Evolutionary conservation across 2,113 vertebrate genomes (phyloP).

Genomic region (Cyprinodon brontotheroides): DNA sequence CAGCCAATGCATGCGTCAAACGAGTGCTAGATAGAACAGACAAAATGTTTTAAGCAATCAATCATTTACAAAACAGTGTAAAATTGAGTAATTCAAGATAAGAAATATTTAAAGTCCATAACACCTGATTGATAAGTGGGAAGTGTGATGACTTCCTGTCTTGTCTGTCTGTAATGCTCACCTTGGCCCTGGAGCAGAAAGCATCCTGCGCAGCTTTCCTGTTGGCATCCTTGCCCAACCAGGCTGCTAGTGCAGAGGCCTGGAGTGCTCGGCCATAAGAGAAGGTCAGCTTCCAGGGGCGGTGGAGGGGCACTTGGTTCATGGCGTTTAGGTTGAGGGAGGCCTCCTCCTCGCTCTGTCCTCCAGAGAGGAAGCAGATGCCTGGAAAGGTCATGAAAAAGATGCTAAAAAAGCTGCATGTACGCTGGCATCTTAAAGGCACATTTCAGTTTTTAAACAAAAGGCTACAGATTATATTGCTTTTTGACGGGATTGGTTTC

Average conservation of each 20-base stretch:
- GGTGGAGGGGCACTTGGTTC: conserved; percentile 87
- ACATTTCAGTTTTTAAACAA: background rate
- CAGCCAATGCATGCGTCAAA: conserved; percentile 34
- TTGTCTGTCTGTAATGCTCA: conserved; percentile 39
- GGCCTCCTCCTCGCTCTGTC: conserved; percentile 97
- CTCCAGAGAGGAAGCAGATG: conserved; percentile 96
- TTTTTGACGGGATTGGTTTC: background rate
- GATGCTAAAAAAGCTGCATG: background rate
- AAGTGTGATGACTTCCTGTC: background rate
- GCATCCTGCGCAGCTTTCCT: conserved; percentile 88
- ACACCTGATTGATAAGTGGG: background rate
- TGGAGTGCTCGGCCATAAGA: conserved; percentile 95
- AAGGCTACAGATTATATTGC: background rate
- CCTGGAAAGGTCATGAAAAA: conserved; percentile 73
- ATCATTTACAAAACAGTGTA: conserved; percentile 54
- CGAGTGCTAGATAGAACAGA: conserved; percentile 14
- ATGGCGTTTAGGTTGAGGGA: conserved; percentile 93
- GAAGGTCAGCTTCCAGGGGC: conserved; percentile 95
- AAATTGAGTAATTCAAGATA: conserved; percentile 29
- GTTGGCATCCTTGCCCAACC: conserved; percentile 89
- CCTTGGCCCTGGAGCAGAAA: conserved; percentile 89
- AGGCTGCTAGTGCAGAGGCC: conserved; percentile 91
- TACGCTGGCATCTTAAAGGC: no score
- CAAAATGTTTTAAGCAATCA: conserved; percentile 24
- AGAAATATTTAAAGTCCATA: conserved; percentile 4